Evolutionary conservation across 2,888 invertebrate species (phyloP), one percentile per base, ranked within the genome.

Genomic region (Microplitis manilae): DNA sequence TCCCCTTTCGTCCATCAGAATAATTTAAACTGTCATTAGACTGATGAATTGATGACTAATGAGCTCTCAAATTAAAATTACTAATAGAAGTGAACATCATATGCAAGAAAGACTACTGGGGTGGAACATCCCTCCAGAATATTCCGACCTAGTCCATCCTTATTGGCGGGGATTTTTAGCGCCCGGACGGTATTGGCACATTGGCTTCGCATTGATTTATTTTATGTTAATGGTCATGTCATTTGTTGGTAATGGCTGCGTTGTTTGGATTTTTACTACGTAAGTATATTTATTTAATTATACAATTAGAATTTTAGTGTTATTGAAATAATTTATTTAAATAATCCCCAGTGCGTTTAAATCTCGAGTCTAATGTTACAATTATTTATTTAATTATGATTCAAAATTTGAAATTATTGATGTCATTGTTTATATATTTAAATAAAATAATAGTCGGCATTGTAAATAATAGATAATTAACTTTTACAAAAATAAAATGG

Each of bases 181-280:
- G 0, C 94, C 94, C 41, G 92, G 92, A 85, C 93, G 93, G 84
- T 93, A 93, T 86, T 93, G 93, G 91, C 94, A 94, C 85, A 93
- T 92, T 79, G 90, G 93, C 64, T 87, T 94, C 17, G 94, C 94
- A 1, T 91, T 94, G 59, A 90, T 93, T 79, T 95, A 94, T 87
- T 91, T 93, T 30, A 91, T 92, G 85, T 91, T 95, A 40, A 92
- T 94, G 91, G 76, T 92, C 1, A 90, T 92, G 1, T 94, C 94
- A 0, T 68, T 93, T 1, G 90, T 93, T 20, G 95, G 95, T n/a
- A 95, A 95, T 84, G 94, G 94, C 5, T 92, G 94, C 82, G 94
- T 94, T 80, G 91, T 94, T 79, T 94, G 94, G 93, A 93, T 94
- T 85, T 95, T 94, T 86, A 91, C 93, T 86, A 94, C 94, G 94